Percentiles rank a stretch among this genome's conserved stretches.
phyloP scores from a whole-genome alignment of 2,888 invertebrate genomes.

The Pterostichus niger region DNA sequence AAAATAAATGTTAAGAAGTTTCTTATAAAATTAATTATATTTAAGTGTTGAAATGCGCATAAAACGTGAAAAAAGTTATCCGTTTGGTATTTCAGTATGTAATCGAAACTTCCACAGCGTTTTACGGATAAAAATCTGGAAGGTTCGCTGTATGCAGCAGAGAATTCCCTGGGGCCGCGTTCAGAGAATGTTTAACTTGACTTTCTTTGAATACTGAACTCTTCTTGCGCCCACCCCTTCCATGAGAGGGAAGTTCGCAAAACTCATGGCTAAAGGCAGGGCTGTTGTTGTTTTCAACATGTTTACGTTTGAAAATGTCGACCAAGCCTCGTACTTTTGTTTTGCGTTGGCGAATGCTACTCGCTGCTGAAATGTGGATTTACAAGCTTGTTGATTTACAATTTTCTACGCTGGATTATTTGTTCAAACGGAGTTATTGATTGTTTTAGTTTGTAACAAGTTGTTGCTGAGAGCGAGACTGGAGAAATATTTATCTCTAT shows the following conservation, averaged over 20 bases:
- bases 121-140: slow-evolving; percentile 51
- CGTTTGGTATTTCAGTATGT: slow-evolving; percentile 27
- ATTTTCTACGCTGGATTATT: slow-evolving; percentile 19
- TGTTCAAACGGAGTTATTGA: slow-evolving; percentile 14
- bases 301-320: slow-evolving; percentile 40
- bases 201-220: slow-evolving; percentile 57
- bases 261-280: slow-evolving; percentile 2
- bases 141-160: not conserved
- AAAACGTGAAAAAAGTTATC: no score
- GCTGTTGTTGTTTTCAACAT: slow-evolving; percentile 49
- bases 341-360: slow-evolving; percentile 18
- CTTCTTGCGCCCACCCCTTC: not conserved
- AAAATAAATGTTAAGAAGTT: no score
- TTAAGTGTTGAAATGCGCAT: no score
- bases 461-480: slow-evolving; percentile 36
- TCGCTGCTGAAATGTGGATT: slow-evolving; percentile 41
- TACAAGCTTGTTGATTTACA: slow-evolving; percentile 45
- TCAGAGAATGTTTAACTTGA: slow-evolving; percentile 56
- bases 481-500: not conserved
- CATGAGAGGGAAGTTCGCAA: slow-evolving; percentile 12
- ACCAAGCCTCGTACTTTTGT: slow-evolving; percentile 41
- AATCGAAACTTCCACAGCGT: slow-evolving; percentile 41
- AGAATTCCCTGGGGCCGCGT: slow-evolving; percentile 47
- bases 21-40: no score
- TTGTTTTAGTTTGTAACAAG: slow-evolving; percentile 32